Evolutionary conservation across 2,797 vertebrate genomes (phyloP).

Genomic region (Brachyrhaphis roseni): DNA sequence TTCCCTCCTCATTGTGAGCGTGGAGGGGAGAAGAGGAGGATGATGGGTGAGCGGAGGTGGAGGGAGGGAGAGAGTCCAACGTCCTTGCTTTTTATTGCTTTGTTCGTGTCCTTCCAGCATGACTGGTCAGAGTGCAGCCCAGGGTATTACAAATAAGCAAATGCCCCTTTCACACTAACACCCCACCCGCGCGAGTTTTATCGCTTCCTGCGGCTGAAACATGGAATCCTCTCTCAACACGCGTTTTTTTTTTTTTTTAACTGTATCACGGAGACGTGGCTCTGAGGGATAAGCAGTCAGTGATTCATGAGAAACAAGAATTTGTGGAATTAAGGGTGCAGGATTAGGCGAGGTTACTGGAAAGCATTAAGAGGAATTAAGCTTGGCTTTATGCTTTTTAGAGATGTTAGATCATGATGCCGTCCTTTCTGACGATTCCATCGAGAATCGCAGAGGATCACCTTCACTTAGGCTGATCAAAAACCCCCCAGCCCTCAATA

Average conservation of each 20-base stretch:
- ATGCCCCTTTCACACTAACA: slow-evolving; percentile 43
- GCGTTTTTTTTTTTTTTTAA: slow-evolving; percentile 16
- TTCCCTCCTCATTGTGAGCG: slow-evolving; percentile 67
- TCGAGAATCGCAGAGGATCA: slow-evolving; percentile 45
- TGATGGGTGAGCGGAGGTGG: slow-evolving; percentile 36
- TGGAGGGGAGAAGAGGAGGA: slow-evolving; percentile 37
- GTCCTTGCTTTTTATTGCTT: slow-evolving; percentile 77
- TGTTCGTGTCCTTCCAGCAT: slow-evolving; percentile 67
- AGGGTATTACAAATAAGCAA: slow-evolving; percentile 64
- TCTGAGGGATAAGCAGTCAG: slow-evolving; percentile 47
- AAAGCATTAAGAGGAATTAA: slow-evolving; percentile 54
- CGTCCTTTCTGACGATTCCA: slow-evolving; percentile 35
- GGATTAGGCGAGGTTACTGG: slow-evolving; percentile 54
- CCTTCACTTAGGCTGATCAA: slow-evolving; percentile 41
- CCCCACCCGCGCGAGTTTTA: slow-evolving; percentile 8
- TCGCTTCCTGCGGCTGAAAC: slow-evolving; percentile 26
- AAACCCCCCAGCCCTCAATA: slow-evolving; percentile 6
- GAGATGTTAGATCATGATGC: slow-evolving; percentile 26
- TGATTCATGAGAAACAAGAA: slow-evolving; percentile 50
- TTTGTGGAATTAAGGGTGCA: slow-evolving; percentile 48
- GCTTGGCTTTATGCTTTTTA: slow-evolving; percentile 30
- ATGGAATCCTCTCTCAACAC: slow-evolving; percentile 31
- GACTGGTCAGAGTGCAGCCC: slow-evolving; percentile 61
- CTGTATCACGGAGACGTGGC: slow-evolving; percentile 30
- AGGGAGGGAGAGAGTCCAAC: slow-evolving; percentile 18